Evolutionary conservation across 2,888 invertebrate genomes (phyloP).

Genomic region (Trichopria drosophilae): DNA sequence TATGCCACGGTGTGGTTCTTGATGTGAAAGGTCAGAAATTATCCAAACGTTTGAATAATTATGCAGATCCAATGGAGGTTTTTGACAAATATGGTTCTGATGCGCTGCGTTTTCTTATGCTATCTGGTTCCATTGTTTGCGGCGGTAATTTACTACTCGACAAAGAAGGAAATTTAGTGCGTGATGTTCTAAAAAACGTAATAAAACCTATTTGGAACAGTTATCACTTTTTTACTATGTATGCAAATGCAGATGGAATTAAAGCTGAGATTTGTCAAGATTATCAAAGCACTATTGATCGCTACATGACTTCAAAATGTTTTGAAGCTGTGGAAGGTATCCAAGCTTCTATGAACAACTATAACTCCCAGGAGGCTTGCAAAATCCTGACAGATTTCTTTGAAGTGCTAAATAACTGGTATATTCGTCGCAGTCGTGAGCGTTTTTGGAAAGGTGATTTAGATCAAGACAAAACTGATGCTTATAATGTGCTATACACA

Average conservation of each 20-base stretch:
- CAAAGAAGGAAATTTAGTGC: constrained; percentile 14
- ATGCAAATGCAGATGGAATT: constrained; percentile 19
- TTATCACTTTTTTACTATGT: constrained; percentile 17
- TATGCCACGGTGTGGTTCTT: constrained; percentile 25
- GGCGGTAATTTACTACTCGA: constrained; percentile 15
- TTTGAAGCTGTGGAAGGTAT: constrained; percentile 15
- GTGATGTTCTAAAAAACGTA: constrained; percentile 16
- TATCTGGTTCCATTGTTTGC: constrained; percentile 10
- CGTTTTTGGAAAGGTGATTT: constrained; percentile 21
- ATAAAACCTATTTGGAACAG: constrained; percentile 21
- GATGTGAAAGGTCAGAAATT: constrained; percentile 22
- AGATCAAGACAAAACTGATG: constrained; percentile 16
- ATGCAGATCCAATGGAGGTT: constrained; percentile 26
- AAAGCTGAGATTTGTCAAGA: constrained; percentile 17
- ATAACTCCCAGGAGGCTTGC: constrained; percentile 20
- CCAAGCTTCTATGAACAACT: constrained; percentile 15
- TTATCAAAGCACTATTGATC: constrained; percentile 18
- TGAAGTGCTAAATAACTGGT: constrained; percentile 22
- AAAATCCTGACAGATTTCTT: constrained; percentile 18
- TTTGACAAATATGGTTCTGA: constrained; percentile 22
- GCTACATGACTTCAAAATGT: constrained; percentile 17
- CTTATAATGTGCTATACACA: constrained; percentile 17
- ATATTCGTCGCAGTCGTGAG: constrained; percentile 20
- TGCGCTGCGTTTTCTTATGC: constrained; percentile 18
- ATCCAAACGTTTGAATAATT: constrained; percentile 26